Evolutionary conservation across 2,888 invertebrate genomes (phyloP).

Genomic region (Erebia ligea): DNA sequence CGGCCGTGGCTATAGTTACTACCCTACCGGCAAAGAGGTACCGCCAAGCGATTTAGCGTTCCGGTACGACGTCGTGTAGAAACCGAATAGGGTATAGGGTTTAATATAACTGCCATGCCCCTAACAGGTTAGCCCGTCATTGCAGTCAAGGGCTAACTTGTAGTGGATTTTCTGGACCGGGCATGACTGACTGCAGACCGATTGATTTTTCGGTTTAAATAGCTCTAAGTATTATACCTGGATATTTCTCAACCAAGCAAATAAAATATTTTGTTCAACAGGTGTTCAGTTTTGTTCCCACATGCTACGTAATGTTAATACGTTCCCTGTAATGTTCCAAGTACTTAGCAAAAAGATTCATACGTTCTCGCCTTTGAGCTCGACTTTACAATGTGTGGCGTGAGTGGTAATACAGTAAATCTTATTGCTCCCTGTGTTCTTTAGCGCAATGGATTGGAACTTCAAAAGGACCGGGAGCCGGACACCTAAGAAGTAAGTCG

Average conservation of each 20-base stretch:
- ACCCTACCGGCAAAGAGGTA: too few relatives aligned
- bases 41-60: too few relatives aligned
- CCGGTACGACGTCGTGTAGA: too few relatives aligned
- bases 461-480: slow-evolving; percentile 29
- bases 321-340: slow-evolving; percentile 29
- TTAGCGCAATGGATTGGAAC: slow-evolving; percentile 35
- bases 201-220: neutral
- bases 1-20: too few relatives aligned
- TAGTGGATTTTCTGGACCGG: too few relatives aligned
- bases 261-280: slow-evolving; percentile 35
- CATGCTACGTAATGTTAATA: slow-evolving; percentile 16
- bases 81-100: too few relatives aligned
- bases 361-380: slow-evolving; percentile 35
- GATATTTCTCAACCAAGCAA: neutral
- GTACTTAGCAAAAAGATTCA: slow-evolving; percentile 32
- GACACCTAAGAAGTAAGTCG: slow-evolving; percentile 27
- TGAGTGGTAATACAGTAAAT: slow-evolving; percentile 32
- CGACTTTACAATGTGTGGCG: slow-evolving; percentile 28
- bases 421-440: slow-evolving; percentile 31
- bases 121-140: too few relatives aligned
- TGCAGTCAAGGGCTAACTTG: too few relatives aligned
- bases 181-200: too few relatives aligned
- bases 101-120: too few relatives aligned
- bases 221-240: neutral
- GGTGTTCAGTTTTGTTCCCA: slow-evolving; percentile 34